A percentile compares a stretch with the other conserved stretches of the same genome.
phyloP scores from a whole-genome alignment of 2,113 vertebrate genomes.

The Pterocles gutturalis region DNA sequence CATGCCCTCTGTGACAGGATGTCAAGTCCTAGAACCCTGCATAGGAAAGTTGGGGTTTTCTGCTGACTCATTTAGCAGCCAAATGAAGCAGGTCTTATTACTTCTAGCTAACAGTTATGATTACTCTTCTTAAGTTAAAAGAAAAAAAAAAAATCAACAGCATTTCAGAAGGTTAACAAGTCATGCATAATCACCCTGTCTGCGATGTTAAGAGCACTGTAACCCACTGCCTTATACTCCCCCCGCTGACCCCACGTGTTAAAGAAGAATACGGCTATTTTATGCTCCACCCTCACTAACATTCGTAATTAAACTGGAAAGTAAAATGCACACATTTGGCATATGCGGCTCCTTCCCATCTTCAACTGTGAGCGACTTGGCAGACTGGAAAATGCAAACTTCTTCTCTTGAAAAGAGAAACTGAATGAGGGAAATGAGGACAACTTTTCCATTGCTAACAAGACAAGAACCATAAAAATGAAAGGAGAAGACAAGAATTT shows the following conservation, averaged over 20 bases:
- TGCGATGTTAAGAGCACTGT: fast-evolving
- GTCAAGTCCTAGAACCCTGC: slow-evolving; percentile 42
- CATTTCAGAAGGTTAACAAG: slow-evolving; percentile 4
- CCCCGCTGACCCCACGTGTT: slow-evolving; percentile 27
- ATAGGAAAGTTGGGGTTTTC: not conserved
- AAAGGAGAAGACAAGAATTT: not conserved
- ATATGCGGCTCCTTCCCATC: not conserved
- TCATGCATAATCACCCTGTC: not conserved
- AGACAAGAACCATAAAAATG: not conserved
- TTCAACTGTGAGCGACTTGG: not conserved
- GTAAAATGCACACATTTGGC: fast-evolving
- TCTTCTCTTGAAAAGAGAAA: not conserved
- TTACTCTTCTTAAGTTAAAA: not conserved
- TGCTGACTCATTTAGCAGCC: slow-evolving; percentile 6
- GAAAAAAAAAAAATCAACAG: not conserved
- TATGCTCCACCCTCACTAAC: not conserved
- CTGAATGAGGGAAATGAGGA: not conserved
- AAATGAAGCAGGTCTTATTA: not conserved
- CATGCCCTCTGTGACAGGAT: slow-evolving; percentile 32
- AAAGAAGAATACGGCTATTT: not conserved
- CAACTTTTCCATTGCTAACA: not conserved
- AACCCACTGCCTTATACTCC: not conserved
- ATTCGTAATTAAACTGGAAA: not conserved
- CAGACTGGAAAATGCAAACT: not conserved
- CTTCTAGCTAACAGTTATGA: not conserved